Base-by-base conservation (phyloP, 2,888 invertebrate species). In the Hirtodrosophila histrioides region DNA sequence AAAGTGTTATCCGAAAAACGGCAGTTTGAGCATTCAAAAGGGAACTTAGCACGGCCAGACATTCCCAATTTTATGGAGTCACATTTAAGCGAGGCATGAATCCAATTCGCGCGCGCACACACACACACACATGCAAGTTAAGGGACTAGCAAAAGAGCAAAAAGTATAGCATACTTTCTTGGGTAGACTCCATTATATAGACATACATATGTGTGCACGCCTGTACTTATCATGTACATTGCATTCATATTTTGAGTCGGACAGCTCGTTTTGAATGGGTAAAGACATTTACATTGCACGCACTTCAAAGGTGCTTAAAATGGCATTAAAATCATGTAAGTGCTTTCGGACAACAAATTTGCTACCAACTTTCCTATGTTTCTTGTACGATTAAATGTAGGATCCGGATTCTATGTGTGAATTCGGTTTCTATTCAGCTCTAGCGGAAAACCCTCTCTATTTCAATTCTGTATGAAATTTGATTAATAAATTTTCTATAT, bases 231-330 rank as follows among this genome's bases (percentile, higher is more conserved):
- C 17, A 17, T 17, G 17, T 17, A 17, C 17, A 17, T 35, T 17
- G 23, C 27, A 56, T 67, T 58, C 31, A 53, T 17, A 45, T 49
- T 33, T 45, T 39, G 10, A 43, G 45, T 35, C 23, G 2, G 24
- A 23, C 36, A 36, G 55, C 51, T 61, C 39, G 33, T 51, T 53
- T 58, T 44, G 23, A 39, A 35, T 46, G 62, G 50, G 54, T 58
- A 68, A 74, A 58, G 65, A 61, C 56, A 61, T 67, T 70, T 70
- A 57, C 40, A 39, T n/a, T 49, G 35, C 12, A 40, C 10, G 10
- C 23, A 4, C 23, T 41, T 65, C 17, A 17, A 17, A 17, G 17
- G 17, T 17, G 17, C 17, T 2, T 10, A 39, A 70, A 41, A 37
- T 50, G 17, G 41, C 44, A 36, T n/a, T 48, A 45, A 69, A 64